phyloP scores from a whole-genome alignment of 2,888 invertebrate genomes.

The Rhagium mordax region DNA sequence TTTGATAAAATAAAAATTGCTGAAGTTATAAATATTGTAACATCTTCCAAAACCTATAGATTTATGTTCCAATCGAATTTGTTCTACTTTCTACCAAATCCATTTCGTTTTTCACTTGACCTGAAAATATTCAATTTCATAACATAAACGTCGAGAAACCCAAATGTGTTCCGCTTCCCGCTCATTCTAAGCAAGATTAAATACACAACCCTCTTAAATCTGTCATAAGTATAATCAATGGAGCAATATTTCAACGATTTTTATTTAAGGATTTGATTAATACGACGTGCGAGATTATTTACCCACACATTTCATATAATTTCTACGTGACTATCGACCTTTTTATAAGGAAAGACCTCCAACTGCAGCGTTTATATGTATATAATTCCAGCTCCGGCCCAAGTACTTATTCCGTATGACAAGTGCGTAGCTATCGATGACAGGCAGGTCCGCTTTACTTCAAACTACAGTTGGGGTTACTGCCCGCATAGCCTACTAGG shows the following conservation, averaged over 20 bases:
- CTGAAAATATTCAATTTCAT: too few species aligned
- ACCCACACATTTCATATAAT: not conserved
- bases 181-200: not conserved
- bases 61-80: too few species aligned
- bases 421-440: conserved; percentile 36
- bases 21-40: too few species aligned
- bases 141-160: too few species aligned
- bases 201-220: not conserved
- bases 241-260: not conserved
- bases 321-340: not conserved
- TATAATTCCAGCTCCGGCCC: conserved; percentile 7
- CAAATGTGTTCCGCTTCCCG: not conserved
- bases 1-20: too few species aligned
- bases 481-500: conserved; percentile 35
- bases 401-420: conserved; percentile 22
- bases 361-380: not conserved
- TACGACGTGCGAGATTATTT: not conserved
- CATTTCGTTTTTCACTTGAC: too few species aligned
- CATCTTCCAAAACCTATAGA: too few species aligned
- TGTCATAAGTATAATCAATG: not conserved
- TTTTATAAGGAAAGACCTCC: not conserved
- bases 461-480: conserved; percentile 32
- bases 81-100: too few species aligned
- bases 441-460: conserved; percentile 33
- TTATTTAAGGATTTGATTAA: not conserved